phyloP scores from a whole-genome alignment of 2,113 vertebrate genomes.

The Ammodytes marinus region DNA sequence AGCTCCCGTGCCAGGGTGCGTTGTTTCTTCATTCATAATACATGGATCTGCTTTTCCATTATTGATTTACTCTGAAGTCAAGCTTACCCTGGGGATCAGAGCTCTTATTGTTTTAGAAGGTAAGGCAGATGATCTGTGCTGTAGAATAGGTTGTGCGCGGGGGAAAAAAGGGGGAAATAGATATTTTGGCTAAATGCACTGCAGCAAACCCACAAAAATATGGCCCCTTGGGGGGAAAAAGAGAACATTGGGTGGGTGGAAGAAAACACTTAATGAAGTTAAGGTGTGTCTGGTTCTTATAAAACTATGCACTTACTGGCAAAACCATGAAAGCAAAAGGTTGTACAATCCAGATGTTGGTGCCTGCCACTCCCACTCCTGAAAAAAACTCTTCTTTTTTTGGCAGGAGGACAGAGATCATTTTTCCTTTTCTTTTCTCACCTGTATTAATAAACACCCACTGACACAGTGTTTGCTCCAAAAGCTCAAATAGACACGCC shows the following conservation, averaged over 20 bases:
- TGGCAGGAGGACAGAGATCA: not conserved
- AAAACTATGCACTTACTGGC: not conserved
- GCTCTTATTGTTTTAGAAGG: slow-evolving; percentile 47
- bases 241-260: not conserved
- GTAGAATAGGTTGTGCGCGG: slow-evolving; percentile 7
- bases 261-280: not conserved
- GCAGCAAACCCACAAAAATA: slow-evolving; percentile 33
- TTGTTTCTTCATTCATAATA: slow-evolving; percentile 72
- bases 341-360: not conserved
- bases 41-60: slow-evolving; percentile 65
- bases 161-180: slow-evolving; percentile 21
- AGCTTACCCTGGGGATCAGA: slow-evolving; percentile 48
- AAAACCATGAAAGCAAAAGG: not conserved
- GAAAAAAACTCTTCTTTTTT: not conserved
- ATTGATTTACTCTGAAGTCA: slow-evolving; percentile 68
- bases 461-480: not conserved
- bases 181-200: slow-evolving; percentile 39
- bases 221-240: not conserved
- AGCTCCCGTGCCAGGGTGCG: slow-evolving; percentile 30
- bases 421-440: not conserved
- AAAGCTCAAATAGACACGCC: not conserved
- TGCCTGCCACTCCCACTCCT: not conserved
- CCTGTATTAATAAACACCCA: not conserved
- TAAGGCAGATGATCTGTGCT: slow-evolving; percentile 35
- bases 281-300: not conserved